A percentile compares a stretch with the other conserved stretches of the same genome.
These are phyloP conservation scores for Polia nebulosa DNA, from an alignment of 2,888 invertebrate genomes.

Conservation along the genomic window DNA sequence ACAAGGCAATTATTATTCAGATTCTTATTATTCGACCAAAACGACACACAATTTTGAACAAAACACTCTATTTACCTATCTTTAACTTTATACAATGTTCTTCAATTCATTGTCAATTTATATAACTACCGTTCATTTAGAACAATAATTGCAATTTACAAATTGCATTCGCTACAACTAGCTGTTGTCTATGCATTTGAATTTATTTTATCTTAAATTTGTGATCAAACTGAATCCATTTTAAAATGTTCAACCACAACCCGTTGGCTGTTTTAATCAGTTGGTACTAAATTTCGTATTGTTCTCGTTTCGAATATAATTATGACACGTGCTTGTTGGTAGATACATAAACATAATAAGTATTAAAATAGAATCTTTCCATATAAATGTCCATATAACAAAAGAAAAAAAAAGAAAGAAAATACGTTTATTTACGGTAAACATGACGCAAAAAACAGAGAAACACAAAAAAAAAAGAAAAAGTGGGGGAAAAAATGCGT, in stretches of 20 bases:
- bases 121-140: slow-evolving; percentile 32
- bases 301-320: background rate
- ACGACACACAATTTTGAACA: background rate
- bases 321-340: background rate
- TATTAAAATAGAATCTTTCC: too few species aligned
- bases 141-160: slow-evolving; percentile 34
- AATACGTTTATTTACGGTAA: too few species aligned
- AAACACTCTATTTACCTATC: slow-evolving; percentile 7
- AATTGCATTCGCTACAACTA: slow-evolving; percentile 14
- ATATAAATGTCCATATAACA: too few species aligned
- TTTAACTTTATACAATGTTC: slow-evolving; percentile 17
- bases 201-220: slow-evolving; percentile 49
- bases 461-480: too few species aligned
- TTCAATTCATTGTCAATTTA: slow-evolving; percentile 17
- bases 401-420: too few species aligned
- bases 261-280: slow-evolving; percentile 13
- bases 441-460: too few species aligned
- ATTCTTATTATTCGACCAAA: background rate
- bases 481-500: too few species aligned
- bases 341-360: too few species aligned
- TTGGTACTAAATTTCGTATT: slow-evolving; percentile 12
- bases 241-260: slow-evolving; percentile 26
- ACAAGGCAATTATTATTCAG: too few species aligned
- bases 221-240: slow-evolving; percentile 38
- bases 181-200: slow-evolving; percentile 37